A percentile compares a stretch with the other conserved stretches of the same genome.
Conservation (phyloP, 2,113 vertebrate genomes). For the Eupsittula cactorum region DNA sequence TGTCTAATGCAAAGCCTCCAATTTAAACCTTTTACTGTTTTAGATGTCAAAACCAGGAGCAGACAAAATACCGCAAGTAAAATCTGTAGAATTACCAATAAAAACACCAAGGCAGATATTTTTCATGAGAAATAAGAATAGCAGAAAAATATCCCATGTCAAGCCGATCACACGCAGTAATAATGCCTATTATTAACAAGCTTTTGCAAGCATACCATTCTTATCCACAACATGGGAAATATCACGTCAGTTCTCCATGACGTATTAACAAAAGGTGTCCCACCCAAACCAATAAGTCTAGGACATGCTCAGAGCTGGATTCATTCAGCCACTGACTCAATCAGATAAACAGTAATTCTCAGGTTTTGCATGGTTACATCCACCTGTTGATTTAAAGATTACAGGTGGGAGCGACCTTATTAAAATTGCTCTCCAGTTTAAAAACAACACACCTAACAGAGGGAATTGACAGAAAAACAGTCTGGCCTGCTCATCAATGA, state of each 20-base stretch:
- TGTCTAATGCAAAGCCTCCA: constrained; percentile 1
- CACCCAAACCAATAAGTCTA: background rate
- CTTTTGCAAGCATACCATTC: background rate
- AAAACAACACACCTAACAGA: constrained; percentile 9
- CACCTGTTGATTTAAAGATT: constrained; percentile 45
- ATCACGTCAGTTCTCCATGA: background rate
- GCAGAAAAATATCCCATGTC: background rate
- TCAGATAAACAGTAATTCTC: background rate
- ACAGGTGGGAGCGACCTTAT: background rate
- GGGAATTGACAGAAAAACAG: background rate
- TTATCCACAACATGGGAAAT: background rate
- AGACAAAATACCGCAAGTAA: background rate
- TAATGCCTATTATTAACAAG: background rate
- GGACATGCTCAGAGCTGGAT: background rate
- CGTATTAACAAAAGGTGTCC: background rate
- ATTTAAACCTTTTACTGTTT: constrained; percentile 22
- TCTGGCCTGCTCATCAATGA: background rate
- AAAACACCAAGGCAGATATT: background rate
- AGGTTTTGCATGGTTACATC: background rate
- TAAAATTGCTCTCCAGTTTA: background rate
- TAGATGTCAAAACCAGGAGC: background rate
- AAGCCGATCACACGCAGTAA: background rate
- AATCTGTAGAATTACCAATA: background rate
- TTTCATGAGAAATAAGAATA: background rate
- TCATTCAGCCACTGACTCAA: background rate